These are phyloP conservation scores for Lindbergichthys nudifrons DNA, from an alignment of 2,797 vertebrate genomes.

Conservation along the genomic window DNA sequence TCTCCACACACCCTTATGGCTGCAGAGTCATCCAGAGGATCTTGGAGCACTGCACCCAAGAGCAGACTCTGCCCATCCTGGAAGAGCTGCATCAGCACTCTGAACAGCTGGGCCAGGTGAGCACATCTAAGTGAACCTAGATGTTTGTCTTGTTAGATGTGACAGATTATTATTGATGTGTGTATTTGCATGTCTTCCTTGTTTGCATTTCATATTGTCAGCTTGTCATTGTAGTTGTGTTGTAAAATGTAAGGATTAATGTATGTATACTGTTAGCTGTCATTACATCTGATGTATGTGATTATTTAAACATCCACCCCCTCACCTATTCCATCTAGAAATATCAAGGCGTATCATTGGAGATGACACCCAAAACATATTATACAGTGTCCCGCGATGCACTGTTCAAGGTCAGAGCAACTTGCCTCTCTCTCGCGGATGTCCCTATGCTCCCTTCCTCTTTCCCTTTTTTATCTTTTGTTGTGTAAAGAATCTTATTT, in stretches of 20 bases:
- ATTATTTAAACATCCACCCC: slow-evolving; percentile 81
- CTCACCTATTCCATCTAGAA: slow-evolving; percentile 89
- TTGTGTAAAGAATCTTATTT: slow-evolving; percentile 63
- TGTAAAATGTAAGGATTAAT: slow-evolving; percentile 66
- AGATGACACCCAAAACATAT: slow-evolving; percentile 90
- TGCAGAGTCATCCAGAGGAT: slow-evolving; percentile 98
- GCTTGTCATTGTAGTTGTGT: slow-evolving; percentile 63
- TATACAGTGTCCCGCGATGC: slow-evolving; percentile 89
- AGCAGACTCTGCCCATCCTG: slow-evolving; percentile 95
- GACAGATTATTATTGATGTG: slow-evolving; percentile 37
- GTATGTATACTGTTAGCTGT: slow-evolving; percentile 71
- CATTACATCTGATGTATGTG: slow-evolving; percentile 78
- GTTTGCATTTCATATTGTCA: slow-evolving; percentile 69
- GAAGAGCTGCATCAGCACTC: slow-evolving; percentile 98
- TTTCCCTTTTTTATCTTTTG: slow-evolving; percentile 43
- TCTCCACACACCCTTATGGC: slow-evolving; percentile 97
- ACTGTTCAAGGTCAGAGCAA: slow-evolving; percentile 89
- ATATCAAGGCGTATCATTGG: slow-evolving; percentile 89
- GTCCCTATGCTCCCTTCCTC: slow-evolving; percentile 67
- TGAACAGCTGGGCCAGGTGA: slow-evolving; percentile 96
- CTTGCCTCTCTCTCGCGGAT: slow-evolving; percentile 81
- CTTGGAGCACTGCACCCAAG: slow-evolving; percentile 96
- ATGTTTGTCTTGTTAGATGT: slow-evolving; percentile 34
- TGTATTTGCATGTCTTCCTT: slow-evolving; percentile 68
- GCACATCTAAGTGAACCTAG: slow-evolving; percentile 34